Conservation (phyloP, 2,888 invertebrate species). For the Drosophila buzzatii region DNA sequence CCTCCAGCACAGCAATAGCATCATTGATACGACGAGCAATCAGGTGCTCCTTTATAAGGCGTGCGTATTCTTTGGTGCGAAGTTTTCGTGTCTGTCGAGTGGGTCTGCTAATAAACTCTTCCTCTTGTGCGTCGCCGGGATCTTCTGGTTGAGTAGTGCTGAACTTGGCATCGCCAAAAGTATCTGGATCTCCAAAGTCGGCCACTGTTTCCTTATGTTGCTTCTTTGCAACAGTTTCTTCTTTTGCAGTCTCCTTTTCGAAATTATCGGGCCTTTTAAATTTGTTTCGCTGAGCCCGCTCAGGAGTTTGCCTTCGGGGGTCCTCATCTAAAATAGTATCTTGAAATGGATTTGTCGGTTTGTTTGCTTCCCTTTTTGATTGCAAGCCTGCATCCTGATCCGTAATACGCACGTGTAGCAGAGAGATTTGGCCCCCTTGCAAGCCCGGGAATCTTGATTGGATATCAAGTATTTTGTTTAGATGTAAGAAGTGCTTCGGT, state of each 20-base stretch:
- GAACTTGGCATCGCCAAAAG: conserved; percentile 70
- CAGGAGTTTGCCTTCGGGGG: neutral
- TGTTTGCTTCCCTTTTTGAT: conserved; percentile 62
- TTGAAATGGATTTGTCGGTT: conserved; percentile 27
- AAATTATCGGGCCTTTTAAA: neutral
- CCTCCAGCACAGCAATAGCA: conserved; percentile 92
- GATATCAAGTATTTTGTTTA: conserved; percentile 1
- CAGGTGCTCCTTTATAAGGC: conserved; percentile 89
- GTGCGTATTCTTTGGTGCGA: conserved; percentile 89
- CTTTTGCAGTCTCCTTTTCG: neutral
- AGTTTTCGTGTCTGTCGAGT: conserved; percentile 86
- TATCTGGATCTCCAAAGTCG: conserved; percentile 68
- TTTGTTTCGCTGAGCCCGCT: conserved; percentile 1
- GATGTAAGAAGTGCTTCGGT: conserved; percentile 1
- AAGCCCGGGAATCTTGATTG: conserved; percentile 2
- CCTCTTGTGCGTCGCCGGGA: conserved; percentile 88
- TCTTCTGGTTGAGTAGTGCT: conserved; percentile 49
- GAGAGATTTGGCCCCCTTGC: conserved; percentile 24
- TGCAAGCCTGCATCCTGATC: conserved; percentile 76
- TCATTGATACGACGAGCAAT: conserved; percentile 89
- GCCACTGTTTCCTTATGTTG: conserved; percentile 16
- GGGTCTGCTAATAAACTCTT: conserved; percentile 86
- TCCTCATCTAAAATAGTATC: conserved; percentile 13
- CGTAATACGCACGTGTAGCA: conserved; percentile 73
- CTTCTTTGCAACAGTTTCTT: neutral